Evolutionary conservation across 2,797 vertebrate genomes (phyloP).

Genomic region (Bovichtus variegatus): DNA sequence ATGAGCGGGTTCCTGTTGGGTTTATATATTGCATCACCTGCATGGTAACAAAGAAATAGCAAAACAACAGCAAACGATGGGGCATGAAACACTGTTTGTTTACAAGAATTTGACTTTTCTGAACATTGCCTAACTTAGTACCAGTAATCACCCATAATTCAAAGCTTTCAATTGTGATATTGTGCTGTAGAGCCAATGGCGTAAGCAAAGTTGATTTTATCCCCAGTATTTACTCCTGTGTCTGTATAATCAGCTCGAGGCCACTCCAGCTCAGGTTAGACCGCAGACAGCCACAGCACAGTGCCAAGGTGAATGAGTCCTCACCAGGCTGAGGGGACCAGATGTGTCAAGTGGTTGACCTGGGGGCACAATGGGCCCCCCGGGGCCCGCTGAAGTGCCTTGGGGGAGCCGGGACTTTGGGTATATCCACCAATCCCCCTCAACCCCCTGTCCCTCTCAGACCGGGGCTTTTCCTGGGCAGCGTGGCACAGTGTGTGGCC

Average conservation of each 20-base stretch:
- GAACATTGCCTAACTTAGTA: constrained; percentile 1
- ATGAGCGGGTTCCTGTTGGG: not conserved
- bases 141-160: constrained; percentile 15
- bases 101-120: constrained; percentile 1
- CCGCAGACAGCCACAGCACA: constrained; percentile 23
- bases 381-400: constrained; percentile 59
- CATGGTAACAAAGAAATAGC: not conserved
- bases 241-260: constrained; percentile 25
- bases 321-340: constrained; percentile 60
- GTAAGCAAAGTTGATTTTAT: not conserved
- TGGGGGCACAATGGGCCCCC: constrained; percentile 56
- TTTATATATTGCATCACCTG: not conserved
- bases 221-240: constrained; percentile 13
- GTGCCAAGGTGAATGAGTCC: constrained; percentile 47
- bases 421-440: constrained; percentile 15
- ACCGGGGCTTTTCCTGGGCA: constrained; percentile 78
- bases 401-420: constrained; percentile 49
- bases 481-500: constrained; percentile 78
- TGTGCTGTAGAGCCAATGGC: not conserved
- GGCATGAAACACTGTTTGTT: not conserved
- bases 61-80: not conserved
- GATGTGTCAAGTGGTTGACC: constrained; percentile 73
- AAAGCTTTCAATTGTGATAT: constrained; percentile 9
- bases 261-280: constrained; percentile 21
- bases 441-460: constrained; percentile 56